These are phyloP conservation scores for Eulemur rufifrons DNA, from an alignment of 2,113 vertebrate genomes.

Conservation along the genomic window DNA sequence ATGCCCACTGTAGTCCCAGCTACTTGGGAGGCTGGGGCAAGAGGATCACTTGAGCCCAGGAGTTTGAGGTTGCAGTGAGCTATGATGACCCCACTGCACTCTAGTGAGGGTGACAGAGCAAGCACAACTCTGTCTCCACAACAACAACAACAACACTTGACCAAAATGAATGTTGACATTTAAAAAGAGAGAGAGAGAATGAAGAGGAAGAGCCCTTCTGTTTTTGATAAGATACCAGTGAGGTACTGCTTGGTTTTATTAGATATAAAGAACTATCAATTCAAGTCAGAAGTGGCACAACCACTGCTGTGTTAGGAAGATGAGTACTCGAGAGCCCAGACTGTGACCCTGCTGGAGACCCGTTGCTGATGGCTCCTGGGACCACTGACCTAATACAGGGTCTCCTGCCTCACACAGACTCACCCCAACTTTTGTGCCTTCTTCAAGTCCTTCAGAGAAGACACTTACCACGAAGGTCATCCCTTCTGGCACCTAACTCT, in stretches of 20 bases:
- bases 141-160: too few relatives aligned
- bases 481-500: background rate
- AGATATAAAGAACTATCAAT: background rate
- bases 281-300: background rate
- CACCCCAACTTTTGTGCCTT: background rate
- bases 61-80: too few relatives aligned
- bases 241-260: slow-evolving; percentile 47
- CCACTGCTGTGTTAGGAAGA: background rate
- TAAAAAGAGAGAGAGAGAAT: too few relatives aligned
- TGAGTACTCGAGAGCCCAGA: background rate
- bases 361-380: background rate
- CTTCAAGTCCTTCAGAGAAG: background rate
- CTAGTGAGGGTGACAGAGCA: too few relatives aligned
- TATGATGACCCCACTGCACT: too few relatives aligned
- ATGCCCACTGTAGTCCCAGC: too few relatives aligned
- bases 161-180: too few relatives aligned
- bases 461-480: background rate
- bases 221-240: background rate
- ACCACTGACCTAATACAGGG: fast-evolving
- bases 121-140: too few relatives aligned
- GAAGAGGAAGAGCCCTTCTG: background rate
- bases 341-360: background rate
- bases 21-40: too few relatives aligned
- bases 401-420: background rate
- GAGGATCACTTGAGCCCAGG: too few relatives aligned